Conservation (phyloP, 2,113 vertebrate species). For the Bos javanicus region DNA sequence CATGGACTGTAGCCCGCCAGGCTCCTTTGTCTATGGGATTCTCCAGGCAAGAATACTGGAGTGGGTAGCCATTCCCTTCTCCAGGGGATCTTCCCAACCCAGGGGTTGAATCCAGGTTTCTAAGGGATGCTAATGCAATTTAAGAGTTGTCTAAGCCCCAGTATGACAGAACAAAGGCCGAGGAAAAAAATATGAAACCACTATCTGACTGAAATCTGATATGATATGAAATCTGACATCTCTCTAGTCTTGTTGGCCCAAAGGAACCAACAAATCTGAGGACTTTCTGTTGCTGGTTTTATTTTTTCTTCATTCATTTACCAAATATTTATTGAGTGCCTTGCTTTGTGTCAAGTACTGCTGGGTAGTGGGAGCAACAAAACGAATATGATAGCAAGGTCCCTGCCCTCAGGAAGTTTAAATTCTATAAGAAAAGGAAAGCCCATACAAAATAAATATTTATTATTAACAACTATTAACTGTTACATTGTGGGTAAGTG, state of each 20-base stretch:
- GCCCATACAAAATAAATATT: not conserved
- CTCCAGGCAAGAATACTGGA: not conserved
- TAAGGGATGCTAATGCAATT: not conserved
- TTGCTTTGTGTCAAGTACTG: not conserved
- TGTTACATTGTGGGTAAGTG: not conserved
- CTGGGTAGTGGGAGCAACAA: not conserved
- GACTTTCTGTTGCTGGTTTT: not conserved
- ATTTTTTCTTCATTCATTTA: not conserved
- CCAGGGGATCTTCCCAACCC: not conserved
- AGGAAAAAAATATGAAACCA: not conserved
- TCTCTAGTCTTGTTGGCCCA: not conserved
- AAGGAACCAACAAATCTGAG: not conserved
- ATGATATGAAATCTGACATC: not conserved
- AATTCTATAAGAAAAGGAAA: not conserved
- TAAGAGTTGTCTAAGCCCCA: not conserved
- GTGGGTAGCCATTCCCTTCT: not conserved
- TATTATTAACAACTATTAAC: not conserved
- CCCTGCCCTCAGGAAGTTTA: not conserved
- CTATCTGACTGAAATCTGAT: not conserved
- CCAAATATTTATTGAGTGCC: not conserved
- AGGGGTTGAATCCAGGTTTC: not conserved
- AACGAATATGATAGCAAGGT: not conserved
- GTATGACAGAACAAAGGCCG: not conserved
- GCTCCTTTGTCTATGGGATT: not conserved
- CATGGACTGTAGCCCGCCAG: not conserved